Conservation (phyloP, 2,113 vertebrate species). For the Nymphicus hollandicus region DNA sequence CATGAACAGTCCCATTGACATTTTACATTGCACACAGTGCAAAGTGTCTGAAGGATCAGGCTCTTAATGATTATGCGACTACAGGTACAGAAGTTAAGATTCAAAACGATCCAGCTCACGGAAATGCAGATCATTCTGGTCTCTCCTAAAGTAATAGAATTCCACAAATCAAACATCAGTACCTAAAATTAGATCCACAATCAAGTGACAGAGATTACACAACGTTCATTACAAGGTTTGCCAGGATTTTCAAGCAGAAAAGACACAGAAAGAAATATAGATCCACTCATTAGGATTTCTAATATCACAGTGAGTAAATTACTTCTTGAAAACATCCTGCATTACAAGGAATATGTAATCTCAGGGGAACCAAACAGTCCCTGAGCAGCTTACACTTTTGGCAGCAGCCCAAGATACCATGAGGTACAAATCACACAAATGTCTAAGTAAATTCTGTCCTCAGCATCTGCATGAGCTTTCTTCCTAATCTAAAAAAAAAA, state of each 20-base stretch:
- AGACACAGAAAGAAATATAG: neutral
- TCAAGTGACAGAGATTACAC: constrained; percentile 10
- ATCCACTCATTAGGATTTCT: neutral
- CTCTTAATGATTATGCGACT: neutral
- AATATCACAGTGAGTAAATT: neutral
- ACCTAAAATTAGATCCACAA: constrained; percentile 9
- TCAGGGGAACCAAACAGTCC: neutral
- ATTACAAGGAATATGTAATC: constrained; percentile 23
- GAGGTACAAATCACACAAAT: constrained; percentile 27
- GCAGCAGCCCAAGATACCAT: neutral
- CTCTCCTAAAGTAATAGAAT: neutral
- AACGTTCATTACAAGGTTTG: neutral
- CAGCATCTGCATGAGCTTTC: neutral
- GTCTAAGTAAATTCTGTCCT: constrained; percentile 6
- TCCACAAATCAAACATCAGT: constrained; percentile 11
- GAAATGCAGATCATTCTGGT: constrained; percentile 1
- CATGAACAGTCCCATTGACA: neutral
- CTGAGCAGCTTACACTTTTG: constrained; percentile 22
- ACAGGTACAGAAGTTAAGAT: neutral
- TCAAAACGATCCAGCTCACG: neutral
- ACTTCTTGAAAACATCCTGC: constrained; percentile 27
- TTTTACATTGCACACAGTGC: neutral
- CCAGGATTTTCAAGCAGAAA: constrained; percentile 25
- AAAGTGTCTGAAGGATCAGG: neutral
- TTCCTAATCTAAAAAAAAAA: neutral